Percentiles rank a stretch among this genome's conserved stretches.
Evolutionary conservation across 2,888 invertebrate genomes (phyloP).

Genomic region (Plagodis pulveraria): DNA sequence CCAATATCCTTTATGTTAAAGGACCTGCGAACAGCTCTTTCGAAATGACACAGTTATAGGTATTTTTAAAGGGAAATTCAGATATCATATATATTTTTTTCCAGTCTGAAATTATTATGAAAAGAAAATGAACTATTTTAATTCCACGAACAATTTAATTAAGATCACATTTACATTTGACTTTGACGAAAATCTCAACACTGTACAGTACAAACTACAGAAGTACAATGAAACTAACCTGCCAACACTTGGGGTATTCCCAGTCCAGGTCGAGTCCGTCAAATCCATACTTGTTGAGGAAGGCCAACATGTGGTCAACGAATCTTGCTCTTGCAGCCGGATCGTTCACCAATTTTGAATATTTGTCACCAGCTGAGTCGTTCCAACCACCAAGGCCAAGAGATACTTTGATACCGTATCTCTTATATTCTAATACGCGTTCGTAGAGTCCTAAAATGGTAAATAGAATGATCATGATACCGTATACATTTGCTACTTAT

Average conservation of each 20-base stretch:
- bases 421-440: slow-evolving; percentile 91
- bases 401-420: slow-evolving; percentile 92
- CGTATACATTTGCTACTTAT: not conserved
- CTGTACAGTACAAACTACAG: not conserved
- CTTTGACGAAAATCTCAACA: no score
- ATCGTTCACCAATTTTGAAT: slow-evolving; percentile 92
- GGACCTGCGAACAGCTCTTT: no score
- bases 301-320: slow-evolving; percentile 89
- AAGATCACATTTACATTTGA: no score
- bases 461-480: not conserved
- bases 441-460: slow-evolving; percentile 89
- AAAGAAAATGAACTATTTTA: no score
- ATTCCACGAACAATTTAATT: no score
- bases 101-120: no score
- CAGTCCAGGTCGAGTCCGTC: slow-evolving; percentile 98
- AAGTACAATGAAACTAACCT: slow-evolving; percentile 65
- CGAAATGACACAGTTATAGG: no score
- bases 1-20: no score
- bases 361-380: slow-evolving; percentile 95
- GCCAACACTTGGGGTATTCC: slow-evolving; percentile 97
- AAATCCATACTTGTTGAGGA: slow-evolving; percentile 92
- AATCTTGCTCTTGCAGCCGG: slow-evolving; percentile 90
- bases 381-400: slow-evolving; percentile 98
- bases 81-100: no score
- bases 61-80: no score